phyloP scores from a whole-genome alignment of 2,113 vertebrate genomes.

The Menura novaehollandiae region DNA sequence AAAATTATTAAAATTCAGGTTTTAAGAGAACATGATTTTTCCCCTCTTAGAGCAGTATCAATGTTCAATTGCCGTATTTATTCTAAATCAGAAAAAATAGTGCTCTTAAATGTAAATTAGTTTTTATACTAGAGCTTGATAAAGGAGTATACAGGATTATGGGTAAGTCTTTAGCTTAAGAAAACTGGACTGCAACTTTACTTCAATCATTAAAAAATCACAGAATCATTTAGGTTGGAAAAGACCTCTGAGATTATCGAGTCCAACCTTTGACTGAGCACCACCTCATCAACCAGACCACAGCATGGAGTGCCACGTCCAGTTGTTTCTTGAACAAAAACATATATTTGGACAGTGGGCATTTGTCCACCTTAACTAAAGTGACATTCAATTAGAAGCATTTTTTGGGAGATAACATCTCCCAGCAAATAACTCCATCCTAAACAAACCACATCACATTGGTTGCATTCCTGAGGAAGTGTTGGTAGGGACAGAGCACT shows the following conservation, averaged over 20 bases:
- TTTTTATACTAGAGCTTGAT: neutral
- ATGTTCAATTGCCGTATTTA: neutral
- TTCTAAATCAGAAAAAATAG: neutral
- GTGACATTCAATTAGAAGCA: neutral
- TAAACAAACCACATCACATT: neutral
- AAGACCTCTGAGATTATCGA: neutral
- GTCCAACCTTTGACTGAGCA: neutral
- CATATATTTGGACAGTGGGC: rapidly evolving
- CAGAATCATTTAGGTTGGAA: neutral
- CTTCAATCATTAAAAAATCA: neutral
- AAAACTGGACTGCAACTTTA: neutral
- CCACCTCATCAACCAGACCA: neutral
- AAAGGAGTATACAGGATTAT: neutral
- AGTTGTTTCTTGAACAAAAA: neutral
- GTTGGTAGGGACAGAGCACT: neutral
- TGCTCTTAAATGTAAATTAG: neutral
- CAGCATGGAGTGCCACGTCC: neutral
- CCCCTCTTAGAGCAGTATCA: neutral
- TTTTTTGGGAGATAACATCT: neutral
- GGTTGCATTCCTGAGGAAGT: neutral
- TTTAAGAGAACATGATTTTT: neutral
- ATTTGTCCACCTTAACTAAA: neutral
- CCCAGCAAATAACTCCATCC: neutral
- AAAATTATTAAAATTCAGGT: neutral
- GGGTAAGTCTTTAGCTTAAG: neutral